Evolutionary conservation across 1,140 invertebrate species (phyloP), one percentile per base, ranked within the genome.

Genomic region (Ceratitis capitata): DNA sequence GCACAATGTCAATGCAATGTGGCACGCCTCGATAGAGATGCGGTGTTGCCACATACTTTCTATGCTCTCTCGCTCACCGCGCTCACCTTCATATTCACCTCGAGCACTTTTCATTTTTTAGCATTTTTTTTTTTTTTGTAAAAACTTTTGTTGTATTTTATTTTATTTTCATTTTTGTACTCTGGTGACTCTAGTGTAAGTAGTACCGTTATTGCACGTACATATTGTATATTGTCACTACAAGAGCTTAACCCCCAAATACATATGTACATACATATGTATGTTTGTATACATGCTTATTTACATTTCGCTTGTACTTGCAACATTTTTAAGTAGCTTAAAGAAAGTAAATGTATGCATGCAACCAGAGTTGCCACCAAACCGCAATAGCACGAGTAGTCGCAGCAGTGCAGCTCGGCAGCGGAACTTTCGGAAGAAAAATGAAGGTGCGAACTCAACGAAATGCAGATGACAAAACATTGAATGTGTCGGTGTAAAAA

Each of bases 241-340:
- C 69, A 78, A 78, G 69, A 26, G 69, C 69, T 78, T 78, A 78
- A 78, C 69, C 12, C 69, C n/a, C 69, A 78, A n/a, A 47, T 78
- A 78, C 69, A 78, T 45, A 78, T 78, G 69, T n/a, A n/a, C n/a
- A n/a, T n/a, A n/a, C n/a, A n/a, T n/a, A n/a, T n/a, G n/a, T n/a
- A n/a, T n/a, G n/a, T n/a, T n/a, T n/a, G n/a, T n/a, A n/a, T n/a
- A n/a, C 69, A 78, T 78, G 69, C 32, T 78, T 78, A 78, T 78
- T 78, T 78, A 78, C 69, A 78, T 78, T 78, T n/a, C n/a, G n/a
- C n/a, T n/a, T n/a, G n/a, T 78, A 78, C 69, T 78, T 78, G 69
- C 42, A 78, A 78, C 69, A 78, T 78, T 78, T 78, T 78, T 78
- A 78, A 78, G 69, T 78, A 78, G 69, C 69, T 78, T 78, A 78